Conservation (phyloP, 2,113 vertebrate species). For the Dipodomys merriami region DNA sequence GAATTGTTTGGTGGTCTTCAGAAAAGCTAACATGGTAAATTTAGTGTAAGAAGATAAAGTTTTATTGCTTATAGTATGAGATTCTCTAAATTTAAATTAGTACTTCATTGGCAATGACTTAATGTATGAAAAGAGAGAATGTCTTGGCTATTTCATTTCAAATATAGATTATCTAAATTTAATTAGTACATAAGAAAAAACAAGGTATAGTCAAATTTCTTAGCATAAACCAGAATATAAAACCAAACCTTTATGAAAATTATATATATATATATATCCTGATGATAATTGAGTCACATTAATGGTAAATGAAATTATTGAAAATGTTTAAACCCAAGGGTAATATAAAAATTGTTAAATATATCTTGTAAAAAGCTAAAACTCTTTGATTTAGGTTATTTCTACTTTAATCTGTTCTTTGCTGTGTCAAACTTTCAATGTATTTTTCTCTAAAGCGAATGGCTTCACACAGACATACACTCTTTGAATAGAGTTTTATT, state of each 20-base stretch:
- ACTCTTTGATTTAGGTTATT: background rate
- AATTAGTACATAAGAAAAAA: slow-evolving; percentile 31
- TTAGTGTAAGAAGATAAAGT: slow-evolving; percentile 53
- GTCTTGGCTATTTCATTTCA: slow-evolving; percentile 36
- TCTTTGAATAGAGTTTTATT: background rate
- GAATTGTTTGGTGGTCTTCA: slow-evolving; percentile 32
- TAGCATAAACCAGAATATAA: background rate
- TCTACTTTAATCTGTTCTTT: background rate
- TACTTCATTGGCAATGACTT: slow-evolving; percentile 16
- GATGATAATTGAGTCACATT: background rate
- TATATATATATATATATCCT: background rate
- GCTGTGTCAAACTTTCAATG: background rate
- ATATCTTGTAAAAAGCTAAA: background rate
- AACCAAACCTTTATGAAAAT: slow-evolving; percentile 8
- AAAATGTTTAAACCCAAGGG: background rate
- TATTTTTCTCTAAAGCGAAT: slow-evolving; percentile 14
- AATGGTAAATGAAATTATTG: slow-evolving; percentile 1
- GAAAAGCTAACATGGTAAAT: slow-evolving; percentile 60
- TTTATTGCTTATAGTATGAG: slow-evolving; percentile 43
- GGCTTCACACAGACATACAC: background rate
- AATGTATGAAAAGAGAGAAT: slow-evolving; percentile 35
- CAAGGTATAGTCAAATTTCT: background rate
- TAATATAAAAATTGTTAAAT: background rate
- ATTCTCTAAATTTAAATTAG: slow-evolving; percentile 55
- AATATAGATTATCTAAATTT: background rate